A percentile compares a stretch with the other conserved stretches of the same genome.
These are phyloP conservation scores for Eupithecia abbreviata DNA, from an alignment of 2,888 invertebrate genomes.

Conservation along the genomic window DNA sequence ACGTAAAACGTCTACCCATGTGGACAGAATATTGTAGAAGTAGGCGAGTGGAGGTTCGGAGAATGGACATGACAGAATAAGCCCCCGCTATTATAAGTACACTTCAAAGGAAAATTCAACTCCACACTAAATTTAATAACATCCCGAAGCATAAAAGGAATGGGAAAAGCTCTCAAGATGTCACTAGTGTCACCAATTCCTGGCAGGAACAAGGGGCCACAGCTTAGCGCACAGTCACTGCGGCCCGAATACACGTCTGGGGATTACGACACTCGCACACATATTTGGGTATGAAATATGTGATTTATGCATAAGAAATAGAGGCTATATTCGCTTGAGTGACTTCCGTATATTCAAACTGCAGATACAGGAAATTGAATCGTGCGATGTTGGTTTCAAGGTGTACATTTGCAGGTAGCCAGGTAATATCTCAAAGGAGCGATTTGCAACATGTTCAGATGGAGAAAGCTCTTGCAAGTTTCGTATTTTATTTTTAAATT, in stretches of 20 bases:
- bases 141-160: slow-evolving; percentile 48
- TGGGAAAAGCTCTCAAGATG: slow-evolving; percentile 34
- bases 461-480: slow-evolving; percentile 78
- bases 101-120: slow-evolving; percentile 24
- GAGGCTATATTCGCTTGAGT: slow-evolving; percentile 42
- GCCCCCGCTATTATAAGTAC: slow-evolving; percentile 8
- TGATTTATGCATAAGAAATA: slow-evolving; percentile 48
- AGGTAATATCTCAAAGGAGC: slow-evolving; percentile 65
- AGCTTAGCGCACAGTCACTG: slow-evolving; percentile 22
- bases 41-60: slow-evolving; percentile 3
- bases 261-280: slow-evolving; percentile 55
- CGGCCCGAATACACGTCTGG: slow-evolving; percentile 59
- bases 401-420: slow-evolving; percentile 48
- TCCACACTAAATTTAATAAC: slow-evolving; percentile 46
- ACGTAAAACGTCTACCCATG: slow-evolving; percentile 2
- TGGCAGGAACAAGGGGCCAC: slow-evolving; percentile 62
- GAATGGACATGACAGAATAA: slow-evolving; percentile 5
- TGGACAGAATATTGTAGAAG: not conserved
- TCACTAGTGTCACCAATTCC: slow-evolving; percentile 55
- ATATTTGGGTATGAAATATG: slow-evolving; percentile 44
- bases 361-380: slow-evolving; percentile 34
- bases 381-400: slow-evolving; percentile 35
- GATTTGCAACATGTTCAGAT: slow-evolving; percentile 76
- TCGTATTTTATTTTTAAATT: slow-evolving; percentile 76
- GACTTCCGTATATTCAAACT: slow-evolving; percentile 33